A percentile compares a stretch with the other conserved stretches of the same genome.
Evolutionary conservation across 2,888 invertebrate species (phyloP).

Genomic region (Gerosis bhagava): DNA sequence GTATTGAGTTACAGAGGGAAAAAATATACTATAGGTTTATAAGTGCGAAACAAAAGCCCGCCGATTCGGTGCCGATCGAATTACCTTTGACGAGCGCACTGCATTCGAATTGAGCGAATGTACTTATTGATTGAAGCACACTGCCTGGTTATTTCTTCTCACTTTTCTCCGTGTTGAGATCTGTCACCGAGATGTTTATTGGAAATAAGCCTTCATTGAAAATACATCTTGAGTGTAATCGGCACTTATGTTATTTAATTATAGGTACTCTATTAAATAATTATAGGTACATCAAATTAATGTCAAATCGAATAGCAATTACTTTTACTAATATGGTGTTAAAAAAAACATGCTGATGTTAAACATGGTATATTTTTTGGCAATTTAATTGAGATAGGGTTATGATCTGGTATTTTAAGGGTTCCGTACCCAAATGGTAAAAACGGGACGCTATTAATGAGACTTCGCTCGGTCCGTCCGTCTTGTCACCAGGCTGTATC

Average conservation of each 20-base stretch:
- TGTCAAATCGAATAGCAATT: no score
- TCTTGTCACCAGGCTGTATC: no score
- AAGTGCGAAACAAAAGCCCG: conserved; percentile 78
- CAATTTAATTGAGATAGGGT: no score
- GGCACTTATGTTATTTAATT: not conserved
- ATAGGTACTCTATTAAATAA: no score
- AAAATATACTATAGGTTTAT: conserved; percentile 74
- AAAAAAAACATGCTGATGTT: no score
- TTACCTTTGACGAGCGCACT: conserved; percentile 73
- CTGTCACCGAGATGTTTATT: conserved; percentile 12
- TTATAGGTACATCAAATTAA: no score
- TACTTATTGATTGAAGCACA: conserved; percentile 47
- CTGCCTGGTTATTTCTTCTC: conserved; percentile 33
- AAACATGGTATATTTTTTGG: no score
- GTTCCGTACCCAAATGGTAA: no score
- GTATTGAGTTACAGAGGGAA: conserved; percentile 70
- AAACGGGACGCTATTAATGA: no score
- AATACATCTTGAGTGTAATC: conserved; percentile 7
- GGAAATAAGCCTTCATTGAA: conserved; percentile 11
- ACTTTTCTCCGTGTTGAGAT: conserved; percentile 16
- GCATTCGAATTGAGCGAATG: conserved; percentile 62
- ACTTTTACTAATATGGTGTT: no score
- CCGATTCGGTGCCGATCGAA: conserved; percentile 64
- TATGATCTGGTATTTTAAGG: no score
- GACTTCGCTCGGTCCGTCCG: no score